phyloP scores from a whole-genome alignment of 2,113 vertebrate genomes.

The Tyto alba region DNA sequence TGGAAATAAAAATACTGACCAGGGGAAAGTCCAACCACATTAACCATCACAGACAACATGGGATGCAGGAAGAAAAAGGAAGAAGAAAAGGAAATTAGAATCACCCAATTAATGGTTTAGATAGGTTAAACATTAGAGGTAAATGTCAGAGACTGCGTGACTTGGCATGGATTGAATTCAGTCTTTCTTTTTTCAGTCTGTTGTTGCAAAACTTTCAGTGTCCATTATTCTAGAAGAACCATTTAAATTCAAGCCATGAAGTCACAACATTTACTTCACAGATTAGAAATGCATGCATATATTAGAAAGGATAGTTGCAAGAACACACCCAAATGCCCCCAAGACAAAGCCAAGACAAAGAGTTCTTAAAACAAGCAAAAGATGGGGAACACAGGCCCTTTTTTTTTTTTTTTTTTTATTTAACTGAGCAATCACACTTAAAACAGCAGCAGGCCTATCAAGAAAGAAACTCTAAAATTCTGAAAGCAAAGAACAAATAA shows the following conservation, averaged over 20 bases:
- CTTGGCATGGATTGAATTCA: conserved; percentile 24
- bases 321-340: background rate
- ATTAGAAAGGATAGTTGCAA: conserved; percentile 42
- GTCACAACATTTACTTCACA: conserved; percentile 55
- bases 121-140: conserved; percentile 64
- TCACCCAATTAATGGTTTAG: conserved; percentile 74
- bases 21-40: conserved; percentile 92
- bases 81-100: conserved; percentile 91
- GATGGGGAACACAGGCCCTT: background rate
- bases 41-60: conserved; percentile 85
- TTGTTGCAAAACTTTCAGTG: background rate
- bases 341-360: conserved; percentile 48
- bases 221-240: background rate
- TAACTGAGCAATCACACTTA: background rate
- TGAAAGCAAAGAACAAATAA: background rate
- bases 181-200: background rate
- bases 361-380: background rate
- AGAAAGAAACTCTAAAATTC: background rate
- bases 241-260: conserved; percentile 50
- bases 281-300: conserved; percentile 46
- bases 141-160: conserved; percentile 59
- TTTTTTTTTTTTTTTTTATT: background rate
- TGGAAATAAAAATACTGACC: conserved; percentile 99
- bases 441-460: background rate
- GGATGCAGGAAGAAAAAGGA: conserved; percentile 89